These are phyloP conservation scores for Toxotes jaculatrix DNA, from an alignment of 2,113 vertebrate species.

Conservation along the genomic window DNA sequence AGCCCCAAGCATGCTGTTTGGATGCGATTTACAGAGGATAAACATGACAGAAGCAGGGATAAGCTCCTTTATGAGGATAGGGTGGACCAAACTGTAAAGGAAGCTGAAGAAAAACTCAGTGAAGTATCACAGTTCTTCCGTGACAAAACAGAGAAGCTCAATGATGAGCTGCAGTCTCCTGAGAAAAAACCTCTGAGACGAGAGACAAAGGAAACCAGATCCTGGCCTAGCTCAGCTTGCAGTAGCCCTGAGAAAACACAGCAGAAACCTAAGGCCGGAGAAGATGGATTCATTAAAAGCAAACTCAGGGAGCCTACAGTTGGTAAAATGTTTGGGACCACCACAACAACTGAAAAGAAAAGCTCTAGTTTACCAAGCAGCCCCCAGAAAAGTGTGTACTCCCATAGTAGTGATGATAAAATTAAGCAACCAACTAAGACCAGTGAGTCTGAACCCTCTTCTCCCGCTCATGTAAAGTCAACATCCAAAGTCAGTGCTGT, in stretches of 20 bases:
- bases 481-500: constrained; percentile 92
- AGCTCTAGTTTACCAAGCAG: constrained; percentile 89
- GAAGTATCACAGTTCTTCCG: constrained; percentile 99
- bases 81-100: constrained; percentile 98
- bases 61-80: constrained; percentile 98
- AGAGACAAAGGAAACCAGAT: constrained; percentile 86
- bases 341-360: constrained; percentile 87
- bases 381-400: constrained; percentile 86
- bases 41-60: constrained; percentile 95
- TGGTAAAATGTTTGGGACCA: constrained; percentile 82
- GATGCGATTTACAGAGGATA: constrained; percentile 98
- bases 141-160: constrained; percentile 98
- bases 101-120: constrained; percentile 98
- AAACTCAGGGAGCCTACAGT: constrained; percentile 82
- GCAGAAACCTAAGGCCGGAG: constrained; percentile 78
- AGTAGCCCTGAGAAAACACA: constrained; percentile 92
- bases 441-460: constrained; percentile 84
- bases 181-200: constrained; percentile 92
- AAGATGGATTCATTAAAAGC: constrained; percentile 86
- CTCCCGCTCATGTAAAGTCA: constrained; percentile 89
- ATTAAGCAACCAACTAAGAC: constrained; percentile 77
- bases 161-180: constrained; percentile 97
- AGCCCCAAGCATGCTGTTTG: constrained; percentile 96
- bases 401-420: constrained; percentile 83
- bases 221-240: constrained; percentile 89